Percentiles rank a stretch among this genome's conserved stretches.
Evolutionary conservation across 2,888 invertebrate genomes (phyloP).

Genomic region (Prenolepis imparis): DNA sequence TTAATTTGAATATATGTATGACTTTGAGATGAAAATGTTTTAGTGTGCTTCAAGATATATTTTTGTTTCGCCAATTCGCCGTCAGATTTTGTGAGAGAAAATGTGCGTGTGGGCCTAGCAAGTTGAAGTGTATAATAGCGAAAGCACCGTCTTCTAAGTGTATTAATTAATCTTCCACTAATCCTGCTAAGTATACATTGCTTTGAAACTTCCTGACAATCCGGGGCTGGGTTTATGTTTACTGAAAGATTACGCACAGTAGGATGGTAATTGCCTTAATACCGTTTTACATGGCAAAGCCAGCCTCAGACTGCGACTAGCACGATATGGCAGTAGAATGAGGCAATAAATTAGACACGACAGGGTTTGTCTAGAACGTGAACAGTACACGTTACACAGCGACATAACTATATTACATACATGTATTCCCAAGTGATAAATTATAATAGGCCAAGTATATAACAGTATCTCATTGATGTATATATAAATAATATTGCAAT

Average conservation of each 20-base stretch:
- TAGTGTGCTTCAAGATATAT: not conserved
- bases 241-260: slow-evolving; percentile 56
- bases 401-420: slow-evolving; percentile 11
- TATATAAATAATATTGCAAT: not conserved
- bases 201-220: slow-evolving; percentile 57
- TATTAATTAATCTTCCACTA: slow-evolving; percentile 56
- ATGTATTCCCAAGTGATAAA: slow-evolving; percentile 9
- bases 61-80: not conserved
- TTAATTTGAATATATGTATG: not conserved
- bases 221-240: slow-evolving; percentile 46
- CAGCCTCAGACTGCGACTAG: slow-evolving; percentile 50
- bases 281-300: slow-evolving; percentile 55
- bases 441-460: slow-evolving; percentile 22
- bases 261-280: slow-evolving; percentile 57
- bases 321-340: slow-evolving; percentile 48
- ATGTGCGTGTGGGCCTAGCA: slow-evolving; percentile 5
- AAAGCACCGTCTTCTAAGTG: slow-evolving; percentile 31
- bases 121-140: slow-evolving; percentile 49
- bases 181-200: slow-evolving; percentile 55
- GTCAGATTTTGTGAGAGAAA: slow-evolving; percentile 16
- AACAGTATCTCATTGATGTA: not conserved
- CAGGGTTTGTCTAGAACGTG: slow-evolving; percentile 41
- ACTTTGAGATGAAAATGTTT: not conserved
- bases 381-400: slow-evolving; percentile 7
- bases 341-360: slow-evolving; percentile 51